Conservation (phyloP, 2,113 vertebrate species). For the Archocentrus centrarchus region DNA sequence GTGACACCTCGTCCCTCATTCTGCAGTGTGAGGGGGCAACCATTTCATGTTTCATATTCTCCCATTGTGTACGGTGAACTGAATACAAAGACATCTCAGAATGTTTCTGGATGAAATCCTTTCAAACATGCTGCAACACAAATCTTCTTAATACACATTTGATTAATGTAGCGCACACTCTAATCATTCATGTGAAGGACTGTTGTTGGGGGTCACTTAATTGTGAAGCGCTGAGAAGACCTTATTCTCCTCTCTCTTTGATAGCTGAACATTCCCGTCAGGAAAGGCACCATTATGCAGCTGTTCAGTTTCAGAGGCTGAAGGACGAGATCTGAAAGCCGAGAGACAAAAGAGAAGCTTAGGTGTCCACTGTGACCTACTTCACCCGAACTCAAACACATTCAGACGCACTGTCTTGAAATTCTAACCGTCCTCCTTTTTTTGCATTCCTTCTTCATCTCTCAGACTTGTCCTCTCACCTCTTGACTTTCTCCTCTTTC, state of each 20-base stretch:
- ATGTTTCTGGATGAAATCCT: slow-evolving; percentile 37
- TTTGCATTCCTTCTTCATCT: slow-evolving; percentile 10
- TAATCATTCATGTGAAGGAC: slow-evolving; percentile 43
- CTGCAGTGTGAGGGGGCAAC: slow-evolving; percentile 18
- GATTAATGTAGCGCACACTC: slow-evolving; percentile 14
- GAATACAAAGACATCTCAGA: slow-evolving; percentile 40
- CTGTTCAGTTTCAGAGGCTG: slow-evolving; percentile 11
- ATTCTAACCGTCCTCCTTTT: not conserved
- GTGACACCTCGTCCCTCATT: slow-evolving; percentile 42
- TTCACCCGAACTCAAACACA: not conserved
- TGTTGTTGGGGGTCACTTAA: slow-evolving; percentile 27
- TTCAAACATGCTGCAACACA: slow-evolving; percentile 19
- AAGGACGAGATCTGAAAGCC: slow-evolving; percentile 63
- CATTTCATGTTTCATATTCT: slow-evolving; percentile 51
- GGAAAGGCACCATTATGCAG: slow-evolving; percentile 7
- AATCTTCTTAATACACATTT: slow-evolving; percentile 2
- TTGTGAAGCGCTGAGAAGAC: slow-evolving; percentile 19
- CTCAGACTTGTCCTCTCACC: slow-evolving; percentile 34
- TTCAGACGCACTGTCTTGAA: slow-evolving; percentile 1
- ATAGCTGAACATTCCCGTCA: slow-evolving; percentile 11
- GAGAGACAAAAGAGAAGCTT: slow-evolving; percentile 45
- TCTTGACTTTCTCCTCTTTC: slow-evolving; percentile 40
- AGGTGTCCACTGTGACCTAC: slow-evolving; percentile 23
- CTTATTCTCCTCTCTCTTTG: slow-evolving; percentile 2
- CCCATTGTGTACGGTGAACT: not conserved